Evolutionary conservation across 1,140 invertebrate genomes (phyloP).

Genomic region (Apolygus lucorum): DNA sequence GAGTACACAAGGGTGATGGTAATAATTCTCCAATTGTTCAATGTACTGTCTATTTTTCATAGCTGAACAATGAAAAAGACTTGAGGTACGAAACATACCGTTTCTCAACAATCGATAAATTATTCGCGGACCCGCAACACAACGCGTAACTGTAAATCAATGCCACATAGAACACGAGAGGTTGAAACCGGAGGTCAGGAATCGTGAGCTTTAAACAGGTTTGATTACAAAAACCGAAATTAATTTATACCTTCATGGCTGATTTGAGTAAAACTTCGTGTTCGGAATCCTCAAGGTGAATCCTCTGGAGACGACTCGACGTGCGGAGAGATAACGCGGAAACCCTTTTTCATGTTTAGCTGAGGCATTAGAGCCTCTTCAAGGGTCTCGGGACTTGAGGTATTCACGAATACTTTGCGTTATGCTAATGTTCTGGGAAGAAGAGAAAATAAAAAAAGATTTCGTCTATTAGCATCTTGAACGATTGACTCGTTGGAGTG

Average conservation of each 20-base stretch:
- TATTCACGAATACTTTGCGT: too few species aligned
- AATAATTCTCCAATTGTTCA: too few species aligned
- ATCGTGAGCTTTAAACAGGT: constrained; percentile 1
- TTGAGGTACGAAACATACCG: too few species aligned
- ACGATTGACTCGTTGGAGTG: too few species aligned
- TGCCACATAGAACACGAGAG: not conserved
- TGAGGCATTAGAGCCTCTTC: not conserved
- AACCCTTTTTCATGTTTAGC: not conserved
- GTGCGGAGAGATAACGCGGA: not conserved
- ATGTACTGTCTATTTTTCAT: too few species aligned
- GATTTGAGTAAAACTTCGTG: constrained; percentile 5
- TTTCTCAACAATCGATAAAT: not conserved
- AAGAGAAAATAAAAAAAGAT: too few species aligned
- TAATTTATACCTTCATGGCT: not conserved
- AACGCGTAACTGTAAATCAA: not conserved
- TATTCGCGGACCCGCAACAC: not conserved
- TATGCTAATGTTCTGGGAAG: too few species aligned
- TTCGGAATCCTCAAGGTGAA: not conserved
- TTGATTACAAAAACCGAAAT: not conserved
- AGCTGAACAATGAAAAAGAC: too few species aligned
- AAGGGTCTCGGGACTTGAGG: too few species aligned
- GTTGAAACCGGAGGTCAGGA: not conserved
- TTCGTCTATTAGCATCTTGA: too few species aligned
- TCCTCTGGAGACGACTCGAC: too few species aligned
- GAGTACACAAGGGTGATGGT: too few species aligned